Conservation (phyloP, 1,140 invertebrate species). For the Drosophila elegans region DNA sequence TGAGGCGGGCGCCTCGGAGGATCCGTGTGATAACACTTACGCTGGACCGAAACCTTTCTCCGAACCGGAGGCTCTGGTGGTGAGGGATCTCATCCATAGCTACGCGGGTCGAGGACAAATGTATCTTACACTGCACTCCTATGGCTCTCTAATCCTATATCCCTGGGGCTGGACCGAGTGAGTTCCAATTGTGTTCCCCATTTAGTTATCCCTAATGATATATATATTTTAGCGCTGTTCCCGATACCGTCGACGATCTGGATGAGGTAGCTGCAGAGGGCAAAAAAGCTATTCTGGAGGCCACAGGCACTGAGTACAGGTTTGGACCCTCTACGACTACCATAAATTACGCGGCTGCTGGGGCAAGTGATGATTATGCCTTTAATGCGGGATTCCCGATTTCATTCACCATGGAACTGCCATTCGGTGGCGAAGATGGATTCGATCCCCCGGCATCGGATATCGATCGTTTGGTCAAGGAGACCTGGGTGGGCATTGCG, state of each 20-base stretch:
- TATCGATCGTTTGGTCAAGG: conserved; percentile 87
- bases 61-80: conserved; percentile 87
- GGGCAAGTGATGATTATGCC: conserved; percentile 89
- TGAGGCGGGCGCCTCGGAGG: conserved; percentile 87
- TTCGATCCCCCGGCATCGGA: conserved; percentile 89
- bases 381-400: conserved; percentile 87
- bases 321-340: conserved; percentile 88
- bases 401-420: conserved; percentile 89
- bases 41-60: conserved; percentile 89
- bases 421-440: conserved; percentile 86
- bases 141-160: conserved; percentile 88
- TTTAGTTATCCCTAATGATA: neutral
- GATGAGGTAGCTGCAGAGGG: conserved; percentile 84
- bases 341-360: conserved; percentile 85
- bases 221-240: conserved; percentile 53
- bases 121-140: conserved; percentile 90
- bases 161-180: conserved; percentile 89
- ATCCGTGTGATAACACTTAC: conserved; percentile 88
- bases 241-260: conserved; percentile 78
- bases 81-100: conserved; percentile 85
- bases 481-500: conserved; percentile 89
- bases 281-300: conserved; percentile 83
- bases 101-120: conserved; percentile 86
- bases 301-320: conserved; percentile 86
- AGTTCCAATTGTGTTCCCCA: neutral